Evolutionary conservation across 2,113 vertebrate genomes (phyloP).

Genomic region (Galemys pyrenaicus): DNA sequence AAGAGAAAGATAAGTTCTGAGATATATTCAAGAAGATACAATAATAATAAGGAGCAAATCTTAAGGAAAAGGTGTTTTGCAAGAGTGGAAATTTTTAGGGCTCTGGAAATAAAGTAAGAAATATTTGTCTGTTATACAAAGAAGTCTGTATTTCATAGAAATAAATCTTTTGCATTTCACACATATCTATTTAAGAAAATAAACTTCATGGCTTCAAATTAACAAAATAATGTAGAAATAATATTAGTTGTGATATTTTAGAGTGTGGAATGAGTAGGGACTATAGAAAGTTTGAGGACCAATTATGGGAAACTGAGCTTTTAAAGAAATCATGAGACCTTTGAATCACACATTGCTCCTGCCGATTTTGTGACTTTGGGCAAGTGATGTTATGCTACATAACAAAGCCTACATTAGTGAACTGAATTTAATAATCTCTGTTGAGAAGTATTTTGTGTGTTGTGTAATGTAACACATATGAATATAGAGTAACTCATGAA

Average conservation of each 20-base stretch:
- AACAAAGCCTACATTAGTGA: not conserved
- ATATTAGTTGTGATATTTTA: slow-evolving; percentile 23
- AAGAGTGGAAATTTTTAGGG: not conserved
- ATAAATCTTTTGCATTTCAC: not conserved
- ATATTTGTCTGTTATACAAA: slow-evolving; percentile 19
- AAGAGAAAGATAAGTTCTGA: not conserved
- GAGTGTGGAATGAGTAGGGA: not conserved
- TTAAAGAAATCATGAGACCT: not conserved
- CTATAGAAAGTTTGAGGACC: not conserved
- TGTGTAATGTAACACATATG: not conserved
- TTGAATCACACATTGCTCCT: not conserved
- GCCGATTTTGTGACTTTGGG: not conserved
- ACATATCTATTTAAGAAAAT: slow-evolving; percentile 20
- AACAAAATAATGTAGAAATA: not conserved
- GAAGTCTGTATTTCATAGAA: not conserved
- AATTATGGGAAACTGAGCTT: not conserved
- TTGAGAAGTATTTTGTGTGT: not conserved
- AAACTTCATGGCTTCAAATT: not conserved
- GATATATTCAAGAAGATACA: not conserved
- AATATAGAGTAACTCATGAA: not conserved
- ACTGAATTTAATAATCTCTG: not conserved
- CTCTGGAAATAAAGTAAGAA: slow-evolving; percentile 44
- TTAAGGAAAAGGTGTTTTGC: not conserved
- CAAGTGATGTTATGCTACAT: not conserved
- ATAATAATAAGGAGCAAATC: not conserved